These are phyloP conservation scores for Micrastur ruficollis DNA, from an alignment of 2,797 vertebrate genomes.

Conservation along the genomic window DNA sequence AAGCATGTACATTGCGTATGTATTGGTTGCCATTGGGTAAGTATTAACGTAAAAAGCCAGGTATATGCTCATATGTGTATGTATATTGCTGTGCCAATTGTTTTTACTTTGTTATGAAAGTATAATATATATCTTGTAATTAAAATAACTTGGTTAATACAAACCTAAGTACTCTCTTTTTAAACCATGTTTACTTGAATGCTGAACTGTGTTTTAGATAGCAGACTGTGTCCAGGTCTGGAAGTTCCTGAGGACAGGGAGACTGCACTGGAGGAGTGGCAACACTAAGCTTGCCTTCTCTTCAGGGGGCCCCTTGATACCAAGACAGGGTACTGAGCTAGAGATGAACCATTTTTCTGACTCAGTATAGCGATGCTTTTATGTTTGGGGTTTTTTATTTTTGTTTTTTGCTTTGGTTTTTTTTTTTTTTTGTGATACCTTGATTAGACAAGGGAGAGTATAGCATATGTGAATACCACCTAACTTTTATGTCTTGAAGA, in stretches of 20 bases:
- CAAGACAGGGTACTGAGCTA: background rate
- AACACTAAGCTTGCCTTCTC: background rate
- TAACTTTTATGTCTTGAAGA: background rate
- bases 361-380: background rate
- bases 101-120: background rate
- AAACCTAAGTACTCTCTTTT: background rate
- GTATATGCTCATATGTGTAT: background rate
- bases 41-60: background rate
- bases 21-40: background rate
- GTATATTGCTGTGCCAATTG: background rate
- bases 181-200: background rate
- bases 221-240: background rate
- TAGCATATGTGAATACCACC: background rate
- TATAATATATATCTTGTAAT: background rate
- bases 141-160: background rate
- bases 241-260: background rate
- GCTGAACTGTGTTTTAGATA: background rate
- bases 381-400: background rate
- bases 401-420: too few species aligned
- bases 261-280: background rate
- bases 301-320: background rate
- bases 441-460: background rate
- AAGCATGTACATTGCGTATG: rapidly evolving
- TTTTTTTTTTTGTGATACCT: background rate
- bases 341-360: background rate